phyloP scores from a whole-genome alignment of 2,888 invertebrate genomes.

The Habrosyne pyritoides region DNA sequence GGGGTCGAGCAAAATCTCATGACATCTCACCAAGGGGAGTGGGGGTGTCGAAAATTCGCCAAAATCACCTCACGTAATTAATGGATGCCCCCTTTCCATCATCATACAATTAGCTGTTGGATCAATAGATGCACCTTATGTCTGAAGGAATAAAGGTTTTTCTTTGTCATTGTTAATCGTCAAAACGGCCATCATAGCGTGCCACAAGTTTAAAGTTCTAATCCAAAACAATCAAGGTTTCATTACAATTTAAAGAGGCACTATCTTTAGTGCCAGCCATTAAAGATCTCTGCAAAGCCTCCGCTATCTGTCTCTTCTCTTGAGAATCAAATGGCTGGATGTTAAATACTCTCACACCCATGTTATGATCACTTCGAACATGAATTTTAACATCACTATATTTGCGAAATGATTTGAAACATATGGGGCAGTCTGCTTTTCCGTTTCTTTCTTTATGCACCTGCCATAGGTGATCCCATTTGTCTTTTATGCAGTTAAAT shows the following conservation, averaged over 20 bases:
- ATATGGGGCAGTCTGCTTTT: slow-evolving; percentile 52
- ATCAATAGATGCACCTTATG: no score
- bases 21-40: no score
- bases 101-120: no score
- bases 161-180: no score
- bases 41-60: no score
- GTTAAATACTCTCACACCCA: not conserved
- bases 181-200: no score
- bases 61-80: no score
- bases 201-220: no score
- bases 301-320: not conserved
- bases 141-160: no score
- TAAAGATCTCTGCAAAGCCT: not conserved
- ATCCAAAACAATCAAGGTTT: not conserved
- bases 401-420: slow-evolving; percentile 43
- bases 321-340: not conserved
- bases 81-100: no score
- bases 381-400: slow-evolving; percentile 43
- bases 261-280: not conserved
- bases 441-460: slow-evolving; percentile 40
- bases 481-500: slow-evolving; percentile 27
- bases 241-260: not conserved
- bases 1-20: no score
- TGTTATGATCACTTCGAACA: slow-evolving; percentile 10
- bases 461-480: slow-evolving; percentile 61